Base-by-base conservation (phyloP, 2,797 vertebrate genomes). In the Tachyglossus aculeatus region DNA sequence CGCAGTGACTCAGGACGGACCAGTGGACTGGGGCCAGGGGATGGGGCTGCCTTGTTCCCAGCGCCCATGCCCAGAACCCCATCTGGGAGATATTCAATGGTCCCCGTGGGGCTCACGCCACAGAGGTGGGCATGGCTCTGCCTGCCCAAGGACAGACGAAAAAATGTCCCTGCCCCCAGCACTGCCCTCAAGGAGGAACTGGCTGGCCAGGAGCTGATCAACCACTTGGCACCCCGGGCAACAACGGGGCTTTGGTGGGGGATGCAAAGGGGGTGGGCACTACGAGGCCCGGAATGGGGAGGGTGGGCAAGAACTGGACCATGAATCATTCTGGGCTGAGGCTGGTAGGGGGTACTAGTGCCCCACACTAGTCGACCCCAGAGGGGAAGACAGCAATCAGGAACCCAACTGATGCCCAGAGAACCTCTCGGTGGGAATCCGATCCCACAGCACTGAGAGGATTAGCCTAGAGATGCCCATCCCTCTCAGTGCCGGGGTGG, bases 51-150 rank as follows among this genome's bases (percentile, higher is more conserved):
- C 21, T 24, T n/a, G 19, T 18, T 34, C 32, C 33, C 9, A 21
- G 13, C 10, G 25, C 15, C 16, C 27, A 45, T 14, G 3, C 18
- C 21, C n/a, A 32, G 12, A 3, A 4, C 19, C 21, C 32, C 12
- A 84, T 53, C 53, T 18, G 13, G 55, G 38, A 44, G 51, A 25
- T 25, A 22, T 34, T 63, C 33, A 39, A 32, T 36, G 11, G 22
- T n/a, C 36, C 43, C 64, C 77, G 32, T 15, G 2, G 10, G 21
- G 12, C 29, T 11, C 5, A 34, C 10, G 6, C 5, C 6, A 21
- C 57, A 24, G 21, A 27, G 7, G 5, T 10, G 10, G 14, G 38
- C 16, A 6, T 4, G 1, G 5, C 8, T 8, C 21, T 14, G n/a
- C 41, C n/a, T 21, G 41, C 41, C 10, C n/a, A 44, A 22, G n/a